A percentile compares a stretch with the other conserved stretches of the same genome.
These are phyloP conservation scores for Danionella cerebrum DNA, from an alignment of 2,113 vertebrate genomes.

Conservation along the genomic window DNA sequence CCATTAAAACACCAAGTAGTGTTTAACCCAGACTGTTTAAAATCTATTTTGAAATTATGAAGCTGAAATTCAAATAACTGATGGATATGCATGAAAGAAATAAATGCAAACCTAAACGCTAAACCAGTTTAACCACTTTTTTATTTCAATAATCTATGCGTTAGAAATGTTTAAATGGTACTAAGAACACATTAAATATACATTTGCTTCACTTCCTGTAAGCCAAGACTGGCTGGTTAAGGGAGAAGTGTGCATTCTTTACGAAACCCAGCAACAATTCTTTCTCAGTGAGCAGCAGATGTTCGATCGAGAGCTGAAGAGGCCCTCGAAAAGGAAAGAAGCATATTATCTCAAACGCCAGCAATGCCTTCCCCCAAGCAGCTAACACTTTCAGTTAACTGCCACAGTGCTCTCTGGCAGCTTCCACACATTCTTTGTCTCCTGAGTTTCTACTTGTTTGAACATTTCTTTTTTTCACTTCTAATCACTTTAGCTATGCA, in stretches of 20 bases:
- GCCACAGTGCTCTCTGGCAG: neutral
- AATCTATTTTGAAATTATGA: no score
- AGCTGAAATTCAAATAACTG: no score
- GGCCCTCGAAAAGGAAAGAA: constrained; percentile 55
- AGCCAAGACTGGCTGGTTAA: constrained; percentile 22
- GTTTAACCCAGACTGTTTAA: no score
- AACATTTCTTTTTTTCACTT: neutral
- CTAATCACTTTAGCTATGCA: neutral
- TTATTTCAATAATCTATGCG: no score
- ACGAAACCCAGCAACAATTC: constrained; percentile 29
- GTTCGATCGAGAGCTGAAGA: constrained; percentile 50
- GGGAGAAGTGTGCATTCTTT: constrained; percentile 36
- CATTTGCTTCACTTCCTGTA: no score
- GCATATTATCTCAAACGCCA: constrained; percentile 61
- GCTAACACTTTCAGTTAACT: constrained; percentile 5
- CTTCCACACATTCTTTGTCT: neutral
- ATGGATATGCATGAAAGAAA: no score
- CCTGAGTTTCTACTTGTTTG: no score
- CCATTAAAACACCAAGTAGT: neutral
- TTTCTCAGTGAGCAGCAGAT: constrained; percentile 52
- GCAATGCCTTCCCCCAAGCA: constrained; percentile 43
- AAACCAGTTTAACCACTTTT: no score
- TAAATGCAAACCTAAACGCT: no score
- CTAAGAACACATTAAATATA: no score
- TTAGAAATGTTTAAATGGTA: no score